These are phyloP conservation scores for Clarias laeviceps DNA, from an alignment of 2,797 vertebrate species.

Conservation along the genomic window DNA sequence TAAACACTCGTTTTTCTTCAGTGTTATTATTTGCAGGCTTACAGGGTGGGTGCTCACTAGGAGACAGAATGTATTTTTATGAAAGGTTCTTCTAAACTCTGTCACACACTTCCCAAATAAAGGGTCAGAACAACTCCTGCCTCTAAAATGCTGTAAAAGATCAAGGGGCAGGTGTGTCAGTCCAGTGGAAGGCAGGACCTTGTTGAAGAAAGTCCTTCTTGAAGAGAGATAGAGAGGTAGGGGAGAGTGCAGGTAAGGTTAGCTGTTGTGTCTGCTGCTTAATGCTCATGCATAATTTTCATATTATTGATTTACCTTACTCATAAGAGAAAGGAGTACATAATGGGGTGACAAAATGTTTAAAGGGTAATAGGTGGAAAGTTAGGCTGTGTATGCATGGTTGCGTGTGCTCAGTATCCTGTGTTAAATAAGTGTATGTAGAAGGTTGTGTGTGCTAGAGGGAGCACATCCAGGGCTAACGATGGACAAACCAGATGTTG, in stretches of 20 bases:
- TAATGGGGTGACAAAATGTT: slow-evolving; percentile 67
- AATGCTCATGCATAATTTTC: slow-evolving; percentile 60
- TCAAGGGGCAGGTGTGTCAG: slow-evolving; percentile 57
- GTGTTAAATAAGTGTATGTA: slow-evolving; percentile 35
- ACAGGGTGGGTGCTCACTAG: slow-evolving; percentile 13
- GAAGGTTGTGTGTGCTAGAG: slow-evolving; percentile 34
- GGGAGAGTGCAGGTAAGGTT: slow-evolving; percentile 54
- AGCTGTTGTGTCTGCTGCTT: slow-evolving; percentile 71
- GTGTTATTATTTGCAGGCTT: slow-evolving; percentile 29
- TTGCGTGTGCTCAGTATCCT: slow-evolving; percentile 36
- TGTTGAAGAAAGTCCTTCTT: slow-evolving; percentile 30
- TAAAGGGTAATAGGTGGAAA: slow-evolving; percentile 58
- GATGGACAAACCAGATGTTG: slow-evolving; percentile 79
- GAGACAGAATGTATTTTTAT: slow-evolving; percentile 38
- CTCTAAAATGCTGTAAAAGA: slow-evolving; percentile 51
- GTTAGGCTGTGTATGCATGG: slow-evolving; percentile 39
- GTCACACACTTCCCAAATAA: slow-evolving; percentile 52
- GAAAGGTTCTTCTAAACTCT: slow-evolving; percentile 3
- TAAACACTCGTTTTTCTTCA: slow-evolving; percentile 26
- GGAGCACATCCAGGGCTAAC: slow-evolving; percentile 65
- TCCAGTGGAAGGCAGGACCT: slow-evolving; percentile 46
- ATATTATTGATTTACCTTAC: slow-evolving; percentile 71
- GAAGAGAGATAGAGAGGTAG: slow-evolving; percentile 38
- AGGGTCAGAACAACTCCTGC: slow-evolving; percentile 46
- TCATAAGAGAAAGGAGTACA: slow-evolving; percentile 70